Percentiles rank a stretch among this genome's conserved stretches.
Conservation (phyloP, 1,140 invertebrate genomes). For the Temnothorax curvispinosus region DNA sequence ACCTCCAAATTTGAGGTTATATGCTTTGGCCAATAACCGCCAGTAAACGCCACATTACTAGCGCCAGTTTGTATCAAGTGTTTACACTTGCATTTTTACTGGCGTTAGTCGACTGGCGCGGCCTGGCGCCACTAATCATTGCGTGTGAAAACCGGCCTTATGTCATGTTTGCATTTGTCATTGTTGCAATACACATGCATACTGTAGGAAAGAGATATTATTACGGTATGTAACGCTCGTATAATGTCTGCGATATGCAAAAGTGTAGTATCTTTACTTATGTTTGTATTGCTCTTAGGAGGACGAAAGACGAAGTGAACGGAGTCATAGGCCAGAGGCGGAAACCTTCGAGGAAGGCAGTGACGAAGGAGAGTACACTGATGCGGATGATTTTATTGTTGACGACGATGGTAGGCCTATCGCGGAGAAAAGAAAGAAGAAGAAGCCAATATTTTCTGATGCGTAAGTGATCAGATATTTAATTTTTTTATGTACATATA, state of each 20-base stretch:
- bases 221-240: conserved; percentile 72
- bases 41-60: too few species aligned
- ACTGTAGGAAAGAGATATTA: conserved; percentile 78
- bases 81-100: too few species aligned
- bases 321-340: conserved; percentile 87
- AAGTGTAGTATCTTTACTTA: not conserved
- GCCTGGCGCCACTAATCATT: too few species aligned
- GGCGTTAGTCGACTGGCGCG: too few species aligned
- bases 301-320: conserved; percentile 91
- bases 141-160: too few species aligned
- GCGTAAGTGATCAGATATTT: conserved; percentile 88
- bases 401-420: conserved; percentile 98
- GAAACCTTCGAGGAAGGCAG: conserved; percentile 91
- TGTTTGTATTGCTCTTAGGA: conserved; percentile 86
- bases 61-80: too few species aligned
- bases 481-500: not conserved
- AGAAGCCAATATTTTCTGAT: conserved; percentile 96
- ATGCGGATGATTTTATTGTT: conserved; percentile 98
- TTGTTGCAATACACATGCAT: conserved; percentile 25
- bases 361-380: conserved; percentile 92
- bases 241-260: not conserved
- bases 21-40: too few species aligned
- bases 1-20: too few species aligned
- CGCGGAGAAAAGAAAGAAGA: conserved; percentile 94
- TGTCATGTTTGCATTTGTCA: conserved; percentile 45